These are phyloP conservation scores for Erythrolamprus reginae DNA, from an alignment of 2,113 vertebrate genomes.

Conservation along the genomic window DNA sequence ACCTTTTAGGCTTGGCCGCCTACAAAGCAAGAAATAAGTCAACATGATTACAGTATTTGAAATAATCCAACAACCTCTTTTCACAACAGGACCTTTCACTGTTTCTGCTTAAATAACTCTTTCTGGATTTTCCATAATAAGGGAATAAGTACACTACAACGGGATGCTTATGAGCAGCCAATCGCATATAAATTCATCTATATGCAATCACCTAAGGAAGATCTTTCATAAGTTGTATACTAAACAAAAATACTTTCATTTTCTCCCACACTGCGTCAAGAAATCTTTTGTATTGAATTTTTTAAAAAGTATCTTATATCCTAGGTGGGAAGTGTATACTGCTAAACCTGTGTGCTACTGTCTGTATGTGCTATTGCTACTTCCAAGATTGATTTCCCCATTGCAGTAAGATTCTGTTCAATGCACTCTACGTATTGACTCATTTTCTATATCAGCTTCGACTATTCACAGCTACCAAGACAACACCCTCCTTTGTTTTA, in stretches of 20 bases:
- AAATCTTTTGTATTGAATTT: not conserved
- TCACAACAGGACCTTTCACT: not conserved
- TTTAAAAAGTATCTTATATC: not conserved
- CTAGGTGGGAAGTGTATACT: not conserved
- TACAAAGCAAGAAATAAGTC: constrained; percentile 57
- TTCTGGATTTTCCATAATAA: not conserved
- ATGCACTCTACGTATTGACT: not conserved
- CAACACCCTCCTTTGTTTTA: not conserved
- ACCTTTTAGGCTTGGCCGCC: constrained; percentile 82
- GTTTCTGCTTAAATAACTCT: not conserved
- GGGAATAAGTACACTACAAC: not conserved
- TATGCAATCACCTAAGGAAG: not conserved
- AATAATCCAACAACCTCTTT: not conserved
- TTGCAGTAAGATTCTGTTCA: not conserved
- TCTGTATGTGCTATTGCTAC: not conserved
- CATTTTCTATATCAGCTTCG: not conserved
- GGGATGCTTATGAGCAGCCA: not conserved
- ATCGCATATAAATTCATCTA: not conserved
- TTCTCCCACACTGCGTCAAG: too few species aligned
- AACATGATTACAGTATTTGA: not conserved
- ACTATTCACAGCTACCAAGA: not conserved
- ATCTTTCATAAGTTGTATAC: not conserved
- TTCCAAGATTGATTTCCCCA: not conserved
- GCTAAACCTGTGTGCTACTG: not conserved
- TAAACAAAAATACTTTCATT: not conserved